phyloP scores from a whole-genome alignment of 64 coral and sea anemone species.

The Pocillopora verrucosa region DNA sequence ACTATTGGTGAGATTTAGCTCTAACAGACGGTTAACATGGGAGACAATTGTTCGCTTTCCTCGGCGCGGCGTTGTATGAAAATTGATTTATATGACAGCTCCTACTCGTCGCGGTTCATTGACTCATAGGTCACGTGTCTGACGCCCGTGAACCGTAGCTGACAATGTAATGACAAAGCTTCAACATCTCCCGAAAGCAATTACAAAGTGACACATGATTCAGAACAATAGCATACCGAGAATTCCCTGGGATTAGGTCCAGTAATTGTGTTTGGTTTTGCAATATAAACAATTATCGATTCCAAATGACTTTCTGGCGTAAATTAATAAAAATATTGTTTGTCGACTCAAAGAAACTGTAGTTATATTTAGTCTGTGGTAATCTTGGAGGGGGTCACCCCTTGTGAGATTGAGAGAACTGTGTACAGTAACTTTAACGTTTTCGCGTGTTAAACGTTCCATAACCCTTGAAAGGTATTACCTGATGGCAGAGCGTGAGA shows the following conservation, averaged over 20 bases:
- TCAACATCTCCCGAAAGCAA: neutral
- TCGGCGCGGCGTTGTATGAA: neutral
- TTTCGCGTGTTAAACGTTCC: constrained; percentile 1
- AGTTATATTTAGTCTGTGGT: constrained; percentile 1
- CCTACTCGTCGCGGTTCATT: neutral
- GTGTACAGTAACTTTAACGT: neutral
- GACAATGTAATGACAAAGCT: neutral
- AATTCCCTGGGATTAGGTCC: neutral
- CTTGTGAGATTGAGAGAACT: neutral
- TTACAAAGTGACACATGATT: neutral
- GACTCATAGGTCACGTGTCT: neutral
- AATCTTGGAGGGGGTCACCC: constrained; percentile 38
- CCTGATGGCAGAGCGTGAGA: neutral
- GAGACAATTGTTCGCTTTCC: constrained; percentile 3
- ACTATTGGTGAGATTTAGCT: neutral
- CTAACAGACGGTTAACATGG: neutral
- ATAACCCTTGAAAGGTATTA: neutral
- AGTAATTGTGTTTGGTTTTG: constrained; percentile 30
- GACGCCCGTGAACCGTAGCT: neutral
- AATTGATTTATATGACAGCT: neutral
- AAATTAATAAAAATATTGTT: constrained; percentile 26
- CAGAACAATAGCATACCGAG: constrained; percentile 7
- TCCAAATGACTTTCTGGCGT: constrained; percentile 14
- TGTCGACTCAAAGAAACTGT: neutral
- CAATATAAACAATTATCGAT: constrained; percentile 22